phyloP scores from a whole-genome alignment of 1,140 invertebrate genomes.

The Drosophila saltans region DNA sequence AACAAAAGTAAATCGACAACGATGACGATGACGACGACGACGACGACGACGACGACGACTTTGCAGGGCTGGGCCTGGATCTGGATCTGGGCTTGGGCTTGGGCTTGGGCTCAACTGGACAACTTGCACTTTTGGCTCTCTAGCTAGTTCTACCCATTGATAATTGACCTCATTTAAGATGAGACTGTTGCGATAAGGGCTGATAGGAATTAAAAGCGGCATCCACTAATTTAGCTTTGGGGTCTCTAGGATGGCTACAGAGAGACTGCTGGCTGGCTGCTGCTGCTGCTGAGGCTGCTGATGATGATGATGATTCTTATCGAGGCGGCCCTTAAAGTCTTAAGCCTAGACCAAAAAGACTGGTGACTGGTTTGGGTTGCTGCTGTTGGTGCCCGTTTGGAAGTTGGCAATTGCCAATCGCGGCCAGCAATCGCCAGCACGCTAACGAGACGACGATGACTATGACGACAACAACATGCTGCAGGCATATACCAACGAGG shows the following conservation, averaged over 20 bases:
- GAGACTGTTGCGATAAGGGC: conserved; percentile 59
- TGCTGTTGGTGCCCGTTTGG: conserved; percentile 49
- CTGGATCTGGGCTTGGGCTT: background rate
- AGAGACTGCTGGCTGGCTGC: conserved; percentile 3
- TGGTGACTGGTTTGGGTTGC: conserved; percentile 27
- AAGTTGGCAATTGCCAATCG: conserved; percentile 78
- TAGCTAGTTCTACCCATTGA: conserved; percentile 41
- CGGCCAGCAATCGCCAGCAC: conserved; percentile 68
- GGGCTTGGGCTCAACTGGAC: conserved; percentile 27
- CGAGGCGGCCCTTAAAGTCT: conserved; percentile 59
- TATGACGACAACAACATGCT: conserved; percentile 76
- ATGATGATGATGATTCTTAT: conserved; percentile 69
- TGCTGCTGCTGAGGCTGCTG: conserved; percentile 1
- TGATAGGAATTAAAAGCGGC: conserved; percentile 79
- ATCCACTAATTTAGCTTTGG: conserved; percentile 73
- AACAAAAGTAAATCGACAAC: conserved; percentile 19
- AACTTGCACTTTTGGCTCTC: conserved; percentile 73
- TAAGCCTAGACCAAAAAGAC: conserved; percentile 74
- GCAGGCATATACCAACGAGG: conserved; percentile 61
- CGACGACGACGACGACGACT: conserved; percentile 13
- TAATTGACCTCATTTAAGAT: conserved; percentile 81
- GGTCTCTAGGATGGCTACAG: conserved; percentile 22
- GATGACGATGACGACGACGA: conserved; percentile 16
- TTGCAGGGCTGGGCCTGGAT: background rate
- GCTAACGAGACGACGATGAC: conserved; percentile 78